Evolutionary conservation across 1,140 invertebrate genomes (phyloP).

Genomic region (Pogonus chalceus): DNA sequence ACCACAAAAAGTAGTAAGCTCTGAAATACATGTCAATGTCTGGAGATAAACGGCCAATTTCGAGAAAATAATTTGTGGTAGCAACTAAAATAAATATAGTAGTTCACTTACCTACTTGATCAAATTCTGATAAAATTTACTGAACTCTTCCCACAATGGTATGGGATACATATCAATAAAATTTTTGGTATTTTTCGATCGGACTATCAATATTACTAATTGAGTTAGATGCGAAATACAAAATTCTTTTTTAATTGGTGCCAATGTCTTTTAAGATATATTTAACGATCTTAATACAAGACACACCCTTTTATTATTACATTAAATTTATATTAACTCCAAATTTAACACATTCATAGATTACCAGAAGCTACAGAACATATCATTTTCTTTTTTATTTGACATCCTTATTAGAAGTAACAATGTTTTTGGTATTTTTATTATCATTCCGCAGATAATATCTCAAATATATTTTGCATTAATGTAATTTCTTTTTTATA

Average conservation of each 20-base stretch:
- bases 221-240: not conserved
- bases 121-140: not conserved
- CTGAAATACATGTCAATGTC: not conserved
- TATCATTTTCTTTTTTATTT: no score
- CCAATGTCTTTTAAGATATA: not conserved
- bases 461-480: no score
- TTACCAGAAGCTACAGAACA: no score
- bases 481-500: no score
- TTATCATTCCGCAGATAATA: no score
- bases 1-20: not conserved
- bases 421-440: no score
- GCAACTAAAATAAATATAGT: not conserved
- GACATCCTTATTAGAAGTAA: no score
- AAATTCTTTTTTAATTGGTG: constrained; percentile 1
- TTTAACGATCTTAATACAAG: no score
- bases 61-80: not conserved
- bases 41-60: not conserved
- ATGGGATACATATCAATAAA: not conserved
- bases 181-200: not conserved
- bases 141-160: not conserved
- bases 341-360: no score
- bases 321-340: no score
- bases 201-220: not conserved
- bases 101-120: not conserved
- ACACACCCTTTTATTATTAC: no score